Conservation (phyloP, 53 echinoderm and acorn worm species). For the Stichopus horrens region DNA sequence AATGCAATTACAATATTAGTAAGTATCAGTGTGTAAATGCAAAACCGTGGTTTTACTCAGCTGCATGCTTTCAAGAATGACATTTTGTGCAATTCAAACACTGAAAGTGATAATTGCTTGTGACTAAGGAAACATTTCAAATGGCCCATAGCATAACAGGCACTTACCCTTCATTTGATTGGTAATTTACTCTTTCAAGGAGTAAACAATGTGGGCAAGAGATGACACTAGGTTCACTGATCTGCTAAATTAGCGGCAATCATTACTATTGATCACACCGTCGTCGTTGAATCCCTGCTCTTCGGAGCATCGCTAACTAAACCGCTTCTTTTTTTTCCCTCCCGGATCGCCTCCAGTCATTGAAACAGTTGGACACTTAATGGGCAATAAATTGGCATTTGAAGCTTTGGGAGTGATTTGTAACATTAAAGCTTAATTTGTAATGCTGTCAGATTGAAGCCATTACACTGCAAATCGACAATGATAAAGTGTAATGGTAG, state of each 20-base stretch:
- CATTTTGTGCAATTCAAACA: not conserved
- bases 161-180: constrained; percentile 5
- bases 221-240: not conserved
- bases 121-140: not conserved
- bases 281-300: not conserved
- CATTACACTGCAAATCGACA: constrained; percentile 2
- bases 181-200: constrained; percentile 7
- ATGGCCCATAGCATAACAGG: constrained; percentile 18
- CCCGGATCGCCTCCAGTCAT: not conserved
- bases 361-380: constrained; percentile 14
- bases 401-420: constrained; percentile 11
- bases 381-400: constrained; percentile 33
- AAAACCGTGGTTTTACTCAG: too few species aligned
- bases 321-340: not conserved
- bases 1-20: too few species aligned
- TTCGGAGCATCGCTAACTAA: constrained; percentile 6
- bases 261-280: constrained; percentile 2
- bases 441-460: constrained; percentile 3
- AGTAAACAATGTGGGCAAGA: not conserved
- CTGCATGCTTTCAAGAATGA: not conserved
- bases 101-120: constrained; percentile 5
- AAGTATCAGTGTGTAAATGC: too few species aligned
- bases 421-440: constrained; percentile 25
- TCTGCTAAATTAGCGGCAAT: not conserved
- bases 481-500: constrained; percentile 25